Percentiles rank a stretch among this genome's conserved stretches.
phyloP scores from a whole-genome alignment of 2,888 invertebrate species.

The Campoletis raptor region DNA sequence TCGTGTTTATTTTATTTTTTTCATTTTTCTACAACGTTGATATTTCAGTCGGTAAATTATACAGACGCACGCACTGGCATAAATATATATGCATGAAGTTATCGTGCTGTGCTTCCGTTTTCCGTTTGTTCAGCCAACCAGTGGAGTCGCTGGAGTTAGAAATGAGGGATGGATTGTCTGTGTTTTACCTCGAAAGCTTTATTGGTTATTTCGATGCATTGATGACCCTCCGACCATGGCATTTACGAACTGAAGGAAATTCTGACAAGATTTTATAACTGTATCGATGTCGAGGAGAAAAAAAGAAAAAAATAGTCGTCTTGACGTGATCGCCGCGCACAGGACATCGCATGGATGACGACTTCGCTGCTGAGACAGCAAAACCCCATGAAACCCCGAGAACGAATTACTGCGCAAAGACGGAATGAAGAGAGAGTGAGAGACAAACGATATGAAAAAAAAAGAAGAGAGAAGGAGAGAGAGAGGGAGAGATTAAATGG shows the following conservation, averaged over 20 bases:
- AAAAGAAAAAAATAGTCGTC: conserved; percentile 5
- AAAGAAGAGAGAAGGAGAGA: not conserved
- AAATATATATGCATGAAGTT: conserved; percentile 19
- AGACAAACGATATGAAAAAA: not conserved
- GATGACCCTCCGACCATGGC: conserved; percentile 73
- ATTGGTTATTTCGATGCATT: conserved; percentile 76
- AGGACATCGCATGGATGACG: conserved; percentile 41
- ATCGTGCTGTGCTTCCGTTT: conserved; percentile 45
- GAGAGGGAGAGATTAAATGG: conserved; percentile 1
- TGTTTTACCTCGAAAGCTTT: conserved; percentile 67
- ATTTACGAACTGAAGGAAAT: conserved; percentile 67
- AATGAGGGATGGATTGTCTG: not conserved
- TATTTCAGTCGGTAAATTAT: not conserved
- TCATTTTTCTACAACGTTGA: not conserved
- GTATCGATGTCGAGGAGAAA: not conserved
- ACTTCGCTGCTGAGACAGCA: conserved; percentile 58
- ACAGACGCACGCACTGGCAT: not conserved
- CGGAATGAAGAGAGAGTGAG: not conserved
- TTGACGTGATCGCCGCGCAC: conserved; percentile 48
- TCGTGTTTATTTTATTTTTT: no score
- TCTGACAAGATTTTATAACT: conserved; percentile 12
- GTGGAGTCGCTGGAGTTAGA: not conserved
- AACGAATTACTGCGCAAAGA: conserved; percentile 60
- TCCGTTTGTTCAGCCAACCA: conserved; percentile 41
- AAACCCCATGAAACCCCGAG: conserved; percentile 48